phyloP scores from a whole-genome alignment of 2,113 vertebrate species.

The Rhea americana region DNA sequence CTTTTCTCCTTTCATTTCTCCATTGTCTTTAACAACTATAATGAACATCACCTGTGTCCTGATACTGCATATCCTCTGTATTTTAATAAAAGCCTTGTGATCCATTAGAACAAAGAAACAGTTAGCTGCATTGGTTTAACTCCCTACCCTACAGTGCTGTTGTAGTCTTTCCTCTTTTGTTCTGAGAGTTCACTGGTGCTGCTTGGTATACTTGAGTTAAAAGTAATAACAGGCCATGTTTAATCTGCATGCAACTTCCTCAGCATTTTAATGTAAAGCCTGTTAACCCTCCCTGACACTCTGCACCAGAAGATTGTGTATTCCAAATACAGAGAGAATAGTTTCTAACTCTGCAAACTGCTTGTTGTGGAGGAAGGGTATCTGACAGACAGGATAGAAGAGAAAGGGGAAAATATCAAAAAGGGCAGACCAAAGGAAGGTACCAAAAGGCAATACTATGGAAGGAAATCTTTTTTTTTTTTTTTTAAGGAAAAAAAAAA shows the following conservation, averaged over 20 bases:
- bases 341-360: background rate
- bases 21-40: background rate
- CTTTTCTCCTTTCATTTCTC: background rate
- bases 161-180: background rate
- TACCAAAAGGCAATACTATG: background rate
- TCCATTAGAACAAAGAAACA: too few relatives aligned
- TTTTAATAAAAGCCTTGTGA: background rate
- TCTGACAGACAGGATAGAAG: background rate
- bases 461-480: background rate
- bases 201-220: background rate
- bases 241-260: slow-evolving; percentile 16
- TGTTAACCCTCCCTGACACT: slow-evolving; percentile 1
- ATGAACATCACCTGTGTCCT: background rate
- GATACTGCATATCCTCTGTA: background rate
- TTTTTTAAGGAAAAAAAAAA: too few relatives aligned
- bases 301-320: background rate
- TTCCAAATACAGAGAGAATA: slow-evolving; percentile 11
- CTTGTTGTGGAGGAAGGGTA: slow-evolving; percentile 25
- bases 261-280: slow-evolving; percentile 34
- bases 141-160: background rate
- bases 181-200: background rate
- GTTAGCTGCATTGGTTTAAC: background rate
- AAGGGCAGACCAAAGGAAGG: background rate
- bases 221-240: slow-evolving; percentile 19
- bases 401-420: background rate